Evolutionary conservation across 2,888 invertebrate genomes (phyloP), one percentile per base, ranked within the genome.

Genomic region (Archips xylosteana): DNA sequence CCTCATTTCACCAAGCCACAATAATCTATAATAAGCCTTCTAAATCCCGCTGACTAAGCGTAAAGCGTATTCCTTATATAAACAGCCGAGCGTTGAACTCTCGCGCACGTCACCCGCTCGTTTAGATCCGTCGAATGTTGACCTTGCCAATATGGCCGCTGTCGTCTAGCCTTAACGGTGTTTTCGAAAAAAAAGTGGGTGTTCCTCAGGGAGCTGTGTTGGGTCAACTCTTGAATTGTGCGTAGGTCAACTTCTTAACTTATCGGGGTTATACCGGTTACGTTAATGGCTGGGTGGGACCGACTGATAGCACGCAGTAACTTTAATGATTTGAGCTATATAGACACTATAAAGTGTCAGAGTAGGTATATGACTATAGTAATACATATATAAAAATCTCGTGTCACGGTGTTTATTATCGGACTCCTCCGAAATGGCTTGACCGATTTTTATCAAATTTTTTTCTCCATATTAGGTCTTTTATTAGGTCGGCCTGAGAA

Each of bases 61-160:
- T 64, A 51, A 54, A 13, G 34, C 45, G 32, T 54, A 47, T 70
- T 64, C 64, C 61, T 59, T 64, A 65, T 64, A 57, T 59, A 65
- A 57, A 65, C 60, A 23, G 13, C 39, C 45, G 63, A 6, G 59
- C 65, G 57, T 15, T 65, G 65, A 65, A 66, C 71, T 49, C 49
- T 36, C 39, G 65, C 71, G 42, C 70, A 36, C 64, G 64, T 64
- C 64, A 64, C 36, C 45, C 15, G 66, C 23, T 39, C 66, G 66
- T 71, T 66, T 66, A 60, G 61, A 67, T 61, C 65, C 47, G 60
- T 39, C 65, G 66, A 71, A 66, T 71, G 66, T 67, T 71, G 71
- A 71, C 71, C 71, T 71, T 71, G 71, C 65, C 65, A 71, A 71
- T 32, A 71, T 71, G 71, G 71, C 71, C 39, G 64, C 47, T 36